Evolutionary conservation across 2,888 invertebrate species (phyloP), one percentile per base, ranked within the genome.

Genomic region (Pheosia tremula): DNA sequence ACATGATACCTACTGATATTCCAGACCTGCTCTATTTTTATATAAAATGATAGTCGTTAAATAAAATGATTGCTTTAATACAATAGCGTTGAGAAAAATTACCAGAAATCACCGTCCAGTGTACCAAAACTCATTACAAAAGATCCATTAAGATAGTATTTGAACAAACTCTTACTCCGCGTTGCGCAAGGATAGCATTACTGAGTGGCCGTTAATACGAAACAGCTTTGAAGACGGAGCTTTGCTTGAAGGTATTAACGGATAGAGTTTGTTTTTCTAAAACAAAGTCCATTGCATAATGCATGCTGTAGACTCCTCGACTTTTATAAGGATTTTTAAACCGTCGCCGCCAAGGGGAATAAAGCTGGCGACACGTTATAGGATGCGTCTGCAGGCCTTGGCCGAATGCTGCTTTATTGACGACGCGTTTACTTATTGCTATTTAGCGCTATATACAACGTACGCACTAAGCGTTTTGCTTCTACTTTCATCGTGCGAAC

Each of bases 311-410:
- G 56, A 63, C 54, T 45, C 8, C 54, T 61, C 38, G 53, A 62
- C 39, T 56, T 64, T 66, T 60, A 68, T 58, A 41, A 50, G 39
- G 61, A 61, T 61, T 63, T 64, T 24, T 13, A 58, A 61, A 54
- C 47, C 50, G 50, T 13, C 8, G 24, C 37, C 53, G 58, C 47
- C 61, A 11, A 24, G 50, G 36, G 56, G 63, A 59, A 59, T 58
- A 54, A 60, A 50, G 24, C 24, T 24, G 24, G 24, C 24, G 2
- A 24, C 24, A 24, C 24, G 24, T 24, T 24, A 1, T 24, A 24
- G 24, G 24, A 24, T 24, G 24, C 24, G 24, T 24, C 24, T 24
- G 24, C 2, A 24, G 2, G 24, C 24, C 24, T 0, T 24, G 24
- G 24, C 24, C 24, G 24, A 24, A 2, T 1, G 24, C 24, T 24